Conservation (phyloP, 2,113 vertebrate genomes). For the Platysteira castanea region DNA sequence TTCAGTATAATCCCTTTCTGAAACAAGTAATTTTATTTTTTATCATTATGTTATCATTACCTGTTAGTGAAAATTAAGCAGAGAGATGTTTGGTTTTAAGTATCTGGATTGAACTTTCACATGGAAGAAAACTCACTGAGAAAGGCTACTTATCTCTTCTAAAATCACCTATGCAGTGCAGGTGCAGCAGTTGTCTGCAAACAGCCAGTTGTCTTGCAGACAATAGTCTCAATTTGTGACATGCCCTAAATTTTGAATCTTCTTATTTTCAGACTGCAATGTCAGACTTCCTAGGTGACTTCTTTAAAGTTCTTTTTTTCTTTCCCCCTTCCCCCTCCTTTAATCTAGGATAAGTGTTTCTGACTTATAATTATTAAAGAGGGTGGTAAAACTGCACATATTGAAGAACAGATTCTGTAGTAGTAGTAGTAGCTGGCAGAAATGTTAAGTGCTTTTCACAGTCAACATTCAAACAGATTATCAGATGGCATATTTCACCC, state of each 20-base stretch:
- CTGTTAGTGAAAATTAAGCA: background rate
- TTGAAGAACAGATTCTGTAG: constrained; percentile 82
- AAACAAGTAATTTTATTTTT: background rate
- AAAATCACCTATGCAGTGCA: background rate
- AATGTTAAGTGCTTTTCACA: constrained; percentile 84
- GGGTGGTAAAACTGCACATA: constrained; percentile 75
- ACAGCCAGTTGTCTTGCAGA: background rate
- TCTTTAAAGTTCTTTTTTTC: background rate
- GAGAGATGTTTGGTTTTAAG: background rate
- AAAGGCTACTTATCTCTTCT: background rate
- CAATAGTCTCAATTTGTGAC: background rate
- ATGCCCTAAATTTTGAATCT: background rate
- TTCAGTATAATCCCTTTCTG: background rate
- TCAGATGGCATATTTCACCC: constrained; percentile 85
- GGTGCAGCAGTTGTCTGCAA: background rate
- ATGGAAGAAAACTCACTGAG: background rate
- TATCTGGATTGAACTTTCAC: background rate
- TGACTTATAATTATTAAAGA: constrained; percentile 61
- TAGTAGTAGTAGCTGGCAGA: constrained; percentile 76
- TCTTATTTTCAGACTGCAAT: background rate
- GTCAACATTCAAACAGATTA: constrained; percentile 85
- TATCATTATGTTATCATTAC: background rate
- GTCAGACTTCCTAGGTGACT: background rate
- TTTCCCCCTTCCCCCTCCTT: background rate
- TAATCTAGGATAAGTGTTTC: constrained; percentile 6